Base-by-base conservation (phyloP, 2,888 invertebrate species). In the Ptilodon capucinus region DNA sequence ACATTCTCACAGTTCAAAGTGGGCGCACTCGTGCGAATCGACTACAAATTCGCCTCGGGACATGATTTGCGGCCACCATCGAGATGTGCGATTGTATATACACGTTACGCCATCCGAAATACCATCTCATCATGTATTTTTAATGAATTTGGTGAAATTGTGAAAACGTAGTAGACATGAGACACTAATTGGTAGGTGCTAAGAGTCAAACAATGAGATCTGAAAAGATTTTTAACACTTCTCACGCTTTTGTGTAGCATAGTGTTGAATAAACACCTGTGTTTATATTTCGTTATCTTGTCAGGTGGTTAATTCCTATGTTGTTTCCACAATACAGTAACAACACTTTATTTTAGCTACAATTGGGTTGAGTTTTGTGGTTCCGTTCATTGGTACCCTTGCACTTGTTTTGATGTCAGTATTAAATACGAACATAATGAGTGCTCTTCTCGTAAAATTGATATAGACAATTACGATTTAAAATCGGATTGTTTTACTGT, bases 271-370 rank as follows among this genome's bases (percentile, higher is more conserved):
- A 60, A 54, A 64, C 84, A 82, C 80, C 81, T 86, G 79, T 81
- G 74, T 84, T 80, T 81, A 71, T 70, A 61, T 74, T 82, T 79
- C 66, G 71, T 78, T 79, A 74, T 66, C 59, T 69, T 60, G 58
- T 57, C 40, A 56, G 44, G 48, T 46, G 50, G 50, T 55, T 46
- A 59, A 56, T 58, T 62, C 60, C 47, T 53, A 34, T 53, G 44
- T 52, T 51, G 46, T 55, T 58, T 50, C 51, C 34, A 40, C 36
- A 28, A 57, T 58, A 46, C 44, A 48, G 43, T 44, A 41, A 44
- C 34, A 44, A 60, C 49, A 59, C 60, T 59, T 44, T 56, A 49
- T 14, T 44, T 40, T 48, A n/a, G n/a, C n/a, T n/a, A n/a, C n/a
- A n/a, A n/a, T n/a, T n/a, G n/a, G 45, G 56, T 44, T 34, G 45